phyloP scores from a whole-genome alignment of 2,888 invertebrate genomes.

The Theretra japonica region DNA sequence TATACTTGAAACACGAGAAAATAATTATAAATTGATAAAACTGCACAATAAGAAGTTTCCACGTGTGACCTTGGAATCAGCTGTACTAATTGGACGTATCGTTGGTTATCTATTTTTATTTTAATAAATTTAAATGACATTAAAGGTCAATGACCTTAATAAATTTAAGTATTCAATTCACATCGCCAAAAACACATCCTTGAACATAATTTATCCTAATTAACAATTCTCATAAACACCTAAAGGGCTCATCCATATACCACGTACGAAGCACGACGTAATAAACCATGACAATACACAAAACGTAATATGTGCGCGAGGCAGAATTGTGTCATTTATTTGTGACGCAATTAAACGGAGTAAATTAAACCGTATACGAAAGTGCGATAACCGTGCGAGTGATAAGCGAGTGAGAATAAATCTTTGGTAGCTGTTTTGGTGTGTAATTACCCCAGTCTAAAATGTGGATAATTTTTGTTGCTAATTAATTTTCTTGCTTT shows the following conservation, averaged over 20 bases:
- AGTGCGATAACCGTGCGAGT: constrained; percentile 20
- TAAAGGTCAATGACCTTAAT: no score
- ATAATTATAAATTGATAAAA: no score
- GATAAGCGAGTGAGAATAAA: constrained; percentile 21
- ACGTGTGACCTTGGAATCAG: no score
- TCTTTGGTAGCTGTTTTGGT: constrained; percentile 1
- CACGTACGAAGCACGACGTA: neutral
- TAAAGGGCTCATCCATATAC: neutral
- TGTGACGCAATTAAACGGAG: constrained; percentile 23
- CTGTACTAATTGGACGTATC: no score
- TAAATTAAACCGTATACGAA: constrained; percentile 14
- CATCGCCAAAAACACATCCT: neutral
- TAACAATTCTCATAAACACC: neutral
- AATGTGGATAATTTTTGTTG: neutral
- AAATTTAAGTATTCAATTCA: neutral
- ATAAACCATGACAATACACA: constrained; percentile 12
- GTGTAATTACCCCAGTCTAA: constrained; percentile 15
- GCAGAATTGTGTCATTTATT: constrained; percentile 22
- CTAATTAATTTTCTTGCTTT: no score
- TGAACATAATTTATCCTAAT: neutral
- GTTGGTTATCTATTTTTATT: no score
- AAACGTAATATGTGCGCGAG: constrained; percentile 4
- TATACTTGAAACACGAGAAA: no score
- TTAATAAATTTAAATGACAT: no score
- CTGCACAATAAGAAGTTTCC: no score